phyloP scores from a whole-genome alignment of 2,888 invertebrate species.

The Drosophila cracens region DNA sequence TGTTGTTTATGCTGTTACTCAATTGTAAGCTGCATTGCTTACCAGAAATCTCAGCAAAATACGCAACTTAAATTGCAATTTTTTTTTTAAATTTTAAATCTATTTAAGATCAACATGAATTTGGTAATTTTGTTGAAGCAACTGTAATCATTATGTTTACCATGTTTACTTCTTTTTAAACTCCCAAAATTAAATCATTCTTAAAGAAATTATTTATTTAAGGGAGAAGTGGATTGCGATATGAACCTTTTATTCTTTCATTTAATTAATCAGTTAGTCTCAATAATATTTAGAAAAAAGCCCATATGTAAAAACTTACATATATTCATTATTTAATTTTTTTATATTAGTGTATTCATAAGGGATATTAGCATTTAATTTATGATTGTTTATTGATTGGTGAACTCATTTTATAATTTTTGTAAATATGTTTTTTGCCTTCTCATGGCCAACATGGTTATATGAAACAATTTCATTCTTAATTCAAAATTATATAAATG shows the following conservation, averaged over 20 bases:
- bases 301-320: not conserved
- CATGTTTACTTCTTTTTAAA: not conserved
- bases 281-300: not conserved
- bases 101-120: too few species aligned
- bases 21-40: not conserved
- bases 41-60: not conserved
- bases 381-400: not conserved
- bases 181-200: not conserved
- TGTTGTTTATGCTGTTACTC: not conserved
- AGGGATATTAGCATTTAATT: not conserved
- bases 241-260: not conserved
- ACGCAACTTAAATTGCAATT: not conserved
- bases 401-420: not conserved
- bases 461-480: not conserved
- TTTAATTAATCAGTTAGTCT: not conserved
- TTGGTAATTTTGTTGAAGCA: not conserved
- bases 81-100: not conserved
- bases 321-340: not conserved
- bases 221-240: too few species aligned
- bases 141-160: not conserved
- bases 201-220: too few species aligned
- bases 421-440: not conserved
- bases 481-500: not conserved
- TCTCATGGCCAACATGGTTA: not conserved
- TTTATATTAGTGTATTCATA: not conserved